Base-by-base conservation (phyloP, 2,888 invertebrate species). In the Gandaritis pyraliata region DNA sequence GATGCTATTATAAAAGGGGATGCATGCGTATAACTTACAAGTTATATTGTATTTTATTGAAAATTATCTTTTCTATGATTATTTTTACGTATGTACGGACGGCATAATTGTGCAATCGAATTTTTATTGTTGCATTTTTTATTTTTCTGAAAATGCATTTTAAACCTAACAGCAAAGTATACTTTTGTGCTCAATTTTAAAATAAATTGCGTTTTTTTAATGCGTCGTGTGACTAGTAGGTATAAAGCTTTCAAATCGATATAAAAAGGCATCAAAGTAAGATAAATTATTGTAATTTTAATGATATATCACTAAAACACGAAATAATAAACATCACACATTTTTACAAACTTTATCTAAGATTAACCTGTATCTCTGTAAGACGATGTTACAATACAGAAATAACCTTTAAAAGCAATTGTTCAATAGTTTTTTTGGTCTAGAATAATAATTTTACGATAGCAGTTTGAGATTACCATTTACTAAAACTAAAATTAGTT, bases 181-280 rank as follows among this genome's bases (percentile, higher is more conserved):
- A 33, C 8, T 76, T 75, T 70, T 71, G 70, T 77, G 85, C 85
- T 84, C 83, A 83, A 84, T 80, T 76, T 75, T 76, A 71, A 58
- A 70, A 55, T 16, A 41, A 13, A 7, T 41, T 10, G 15, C 8
- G 7, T 41, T 15, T 41, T 41, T 15, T 12, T 6, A 46, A 58
- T 46, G 29, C 16, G 30, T 49, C 38, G n/a, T n/a, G n/a, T 46
- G 47, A 39, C 29, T 55, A 41, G n/a, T 54, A 36, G 36, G 10
- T 4, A 43, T 10, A 30, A 13, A 45, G 10, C 11, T 47, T 47
- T 57, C 33, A 15, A n/a, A 52, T 50, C 15, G 23, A 23, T 48
- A 30, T 46, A 16, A 23, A 11, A n/a, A 5, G 46, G 13, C 13
- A 48, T 33, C 11, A 15, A 33, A 48, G 33, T 48, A 33, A 48